Evolutionary conservation across 2,888 invertebrate species (phyloP).

Genomic region (Lasioglossum pauxillum): DNA sequence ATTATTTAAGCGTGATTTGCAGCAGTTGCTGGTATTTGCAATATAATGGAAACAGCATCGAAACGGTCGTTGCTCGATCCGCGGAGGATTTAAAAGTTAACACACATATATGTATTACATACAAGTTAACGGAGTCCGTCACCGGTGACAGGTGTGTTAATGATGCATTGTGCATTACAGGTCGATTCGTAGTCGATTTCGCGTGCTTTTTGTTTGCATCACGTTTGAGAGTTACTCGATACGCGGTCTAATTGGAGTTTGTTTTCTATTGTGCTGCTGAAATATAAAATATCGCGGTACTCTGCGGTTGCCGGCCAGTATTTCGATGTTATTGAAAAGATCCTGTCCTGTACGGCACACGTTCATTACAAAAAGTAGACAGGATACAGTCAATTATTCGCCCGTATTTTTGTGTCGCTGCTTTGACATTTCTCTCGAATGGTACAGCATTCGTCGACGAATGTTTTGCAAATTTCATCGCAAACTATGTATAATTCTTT

Average conservation of each 20-base stretch:
- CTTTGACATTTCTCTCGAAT: neutral
- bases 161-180: neutral
- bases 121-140: constrained; percentile 6
- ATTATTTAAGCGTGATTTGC: neutral
- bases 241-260: constrained; percentile 39
- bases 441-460: no score
- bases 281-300: constrained; percentile 1
- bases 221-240: constrained; percentile 44
- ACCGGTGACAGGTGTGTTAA: constrained; percentile 8
- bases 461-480: neutral
- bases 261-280: constrained; percentile 2
- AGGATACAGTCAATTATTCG: neutral
- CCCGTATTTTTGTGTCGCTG: neutral
- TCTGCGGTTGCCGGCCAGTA: neutral
- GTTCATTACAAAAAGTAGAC: neutral
- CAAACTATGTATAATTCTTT: neutral
- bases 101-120: neutral
- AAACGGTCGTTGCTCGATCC: neutral
- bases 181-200: constrained; percentile 18
- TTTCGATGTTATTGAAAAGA: neutral
- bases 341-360: neutral
- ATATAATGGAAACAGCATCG: neutral
- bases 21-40: neutral
- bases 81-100: constrained; percentile 1
- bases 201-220: constrained; percentile 38